A percentile compares a stretch with the other conserved stretches of the same genome.
phyloP scores from a whole-genome alignment of 1,140 invertebrate species.

The Araneus ventricosus region DNA sequence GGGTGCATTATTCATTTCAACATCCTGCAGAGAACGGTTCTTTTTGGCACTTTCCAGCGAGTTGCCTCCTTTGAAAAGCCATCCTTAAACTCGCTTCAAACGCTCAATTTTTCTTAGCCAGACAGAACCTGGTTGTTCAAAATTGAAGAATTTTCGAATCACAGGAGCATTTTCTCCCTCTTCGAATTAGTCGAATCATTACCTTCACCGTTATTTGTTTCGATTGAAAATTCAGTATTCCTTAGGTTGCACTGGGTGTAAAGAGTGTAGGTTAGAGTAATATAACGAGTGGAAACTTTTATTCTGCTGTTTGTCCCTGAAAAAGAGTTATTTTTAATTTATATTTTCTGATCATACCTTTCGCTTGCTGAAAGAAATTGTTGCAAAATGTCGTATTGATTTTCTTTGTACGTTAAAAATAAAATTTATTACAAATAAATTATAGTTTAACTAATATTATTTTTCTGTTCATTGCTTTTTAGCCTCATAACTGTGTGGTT shows the following conservation, averaged over 20 bases:
- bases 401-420: too few species aligned
- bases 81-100: constrained; percentile 1
- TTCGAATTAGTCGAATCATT: constrained; percentile 19
- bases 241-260: neutral
- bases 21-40: constrained; percentile 8
- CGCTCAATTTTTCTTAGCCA: neutral
- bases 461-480: too few species aligned
- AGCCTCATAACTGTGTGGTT: too few species aligned
- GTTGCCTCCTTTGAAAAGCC: neutral
- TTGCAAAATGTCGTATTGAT: too few species aligned
- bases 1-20: constrained; percentile 63
- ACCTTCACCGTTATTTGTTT: neutral
- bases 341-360: too few species aligned
- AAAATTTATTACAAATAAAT: too few species aligned
- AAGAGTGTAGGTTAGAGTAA: neutral
- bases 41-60: constrained; percentile 47
- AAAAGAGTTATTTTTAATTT: too few species aligned
- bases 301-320: too few species aligned
- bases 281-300: neutral
- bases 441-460: too few species aligned
- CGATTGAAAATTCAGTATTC: neutral
- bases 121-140: neutral
- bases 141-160: neutral
- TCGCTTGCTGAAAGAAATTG: too few species aligned
- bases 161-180: neutral